A percentile compares a stretch with the other conserved stretches of the same genome.
Evolutionary conservation across 1,140 invertebrate genomes (phyloP).

Genomic region (Macrocentrus cingulum): DNA sequence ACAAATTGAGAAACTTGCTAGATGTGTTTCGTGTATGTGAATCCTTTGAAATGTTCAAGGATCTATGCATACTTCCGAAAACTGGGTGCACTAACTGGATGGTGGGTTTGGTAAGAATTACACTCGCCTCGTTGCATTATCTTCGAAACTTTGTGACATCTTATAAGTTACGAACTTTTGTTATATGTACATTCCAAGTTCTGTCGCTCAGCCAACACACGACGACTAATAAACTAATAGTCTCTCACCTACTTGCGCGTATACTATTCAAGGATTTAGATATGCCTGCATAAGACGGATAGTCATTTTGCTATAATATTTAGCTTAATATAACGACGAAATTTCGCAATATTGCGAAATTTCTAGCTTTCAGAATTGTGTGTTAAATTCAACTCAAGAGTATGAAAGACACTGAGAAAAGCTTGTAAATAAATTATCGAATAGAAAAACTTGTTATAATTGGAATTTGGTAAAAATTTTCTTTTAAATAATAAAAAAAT

Average conservation of each 20-base stretch:
- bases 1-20: conserved; percentile 47
- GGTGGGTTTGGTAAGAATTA: conserved; percentile 26
- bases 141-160: conserved; percentile 46
- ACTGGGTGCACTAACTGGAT: neutral
- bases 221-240: neutral
- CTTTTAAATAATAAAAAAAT: too few species aligned
- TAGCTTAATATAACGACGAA: too few species aligned
- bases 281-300: too few species aligned
- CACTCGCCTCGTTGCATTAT: conserved; percentile 45
- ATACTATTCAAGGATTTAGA: conserved; percentile 22
- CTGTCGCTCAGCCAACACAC: neutral
- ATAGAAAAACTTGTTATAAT: too few species aligned
- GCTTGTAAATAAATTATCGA: too few species aligned
- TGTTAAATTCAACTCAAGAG: too few species aligned
- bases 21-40: conserved; percentile 5
- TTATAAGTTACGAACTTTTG: conserved; percentile 46
- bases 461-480: too few species aligned
- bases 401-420: too few species aligned
- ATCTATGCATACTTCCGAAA: neutral
- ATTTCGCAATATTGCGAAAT: too few species aligned
- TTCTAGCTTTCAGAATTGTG: too few species aligned
- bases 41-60: neutral
- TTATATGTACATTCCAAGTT: conserved; percentile 45
- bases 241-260: neutral
- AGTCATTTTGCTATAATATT: too few species aligned